Percentiles rank a stretch among this genome's conserved stretches.
These are phyloP conservation scores for Rhabdornis inornatus DNA, from an alignment of 2,113 vertebrate species.

Conservation along the genomic window DNA sequence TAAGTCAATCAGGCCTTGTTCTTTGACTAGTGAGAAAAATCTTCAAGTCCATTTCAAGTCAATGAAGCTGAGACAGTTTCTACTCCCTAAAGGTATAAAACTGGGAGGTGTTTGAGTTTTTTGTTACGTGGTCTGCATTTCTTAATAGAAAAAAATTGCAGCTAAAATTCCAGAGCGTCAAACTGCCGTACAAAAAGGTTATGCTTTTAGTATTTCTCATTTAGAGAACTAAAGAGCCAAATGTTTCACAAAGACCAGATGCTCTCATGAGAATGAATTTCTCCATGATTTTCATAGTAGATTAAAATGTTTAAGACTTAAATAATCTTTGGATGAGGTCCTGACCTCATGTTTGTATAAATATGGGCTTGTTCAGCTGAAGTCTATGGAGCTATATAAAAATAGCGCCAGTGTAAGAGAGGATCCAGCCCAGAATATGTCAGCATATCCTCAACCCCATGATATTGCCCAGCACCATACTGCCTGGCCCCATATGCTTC, in stretches of 20 bases:
- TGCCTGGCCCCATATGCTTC: background rate
- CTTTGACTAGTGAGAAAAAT: background rate
- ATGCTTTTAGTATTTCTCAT: background rate
- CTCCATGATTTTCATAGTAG: background rate
- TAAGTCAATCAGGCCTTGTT: background rate
- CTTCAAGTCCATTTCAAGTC: background rate
- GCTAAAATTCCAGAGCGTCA: background rate
- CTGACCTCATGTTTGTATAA: constrained; percentile 7
- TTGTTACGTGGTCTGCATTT: background rate
- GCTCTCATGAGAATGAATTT: background rate
- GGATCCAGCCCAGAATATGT: constrained; percentile 4
- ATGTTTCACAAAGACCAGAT: background rate
- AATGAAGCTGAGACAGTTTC: background rate
- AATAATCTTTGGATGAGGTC: constrained; percentile 14
- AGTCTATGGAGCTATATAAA: background rate
- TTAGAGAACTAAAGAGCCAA: background rate
- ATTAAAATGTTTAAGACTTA: constrained; percentile 11
- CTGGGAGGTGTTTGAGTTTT: background rate
- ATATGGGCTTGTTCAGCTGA: background rate
- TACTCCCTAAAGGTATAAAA: background rate
- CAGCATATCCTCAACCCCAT: background rate
- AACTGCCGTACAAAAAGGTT: background rate
- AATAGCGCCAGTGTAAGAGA: background rate
- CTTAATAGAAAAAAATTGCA: background rate
- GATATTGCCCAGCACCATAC: background rate